A percentile compares a stretch with the other conserved stretches of the same genome.
phyloP scores from a whole-genome alignment of 2,113 vertebrate species.

The Syrmaticus mikado region DNA sequence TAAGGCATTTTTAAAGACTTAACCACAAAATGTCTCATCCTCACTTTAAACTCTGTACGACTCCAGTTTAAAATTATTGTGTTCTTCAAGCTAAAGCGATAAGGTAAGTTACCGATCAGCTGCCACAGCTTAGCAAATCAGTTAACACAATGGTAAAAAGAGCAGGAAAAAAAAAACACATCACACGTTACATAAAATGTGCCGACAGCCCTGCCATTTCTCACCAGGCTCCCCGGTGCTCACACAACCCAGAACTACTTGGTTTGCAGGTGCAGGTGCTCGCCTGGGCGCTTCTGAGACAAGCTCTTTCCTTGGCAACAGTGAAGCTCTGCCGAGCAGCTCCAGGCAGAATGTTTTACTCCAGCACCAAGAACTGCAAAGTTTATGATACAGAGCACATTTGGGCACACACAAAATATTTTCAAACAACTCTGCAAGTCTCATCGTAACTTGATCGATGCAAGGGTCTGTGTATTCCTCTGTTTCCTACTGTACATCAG shows the following conservation, averaged over 20 bases:
- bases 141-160: neutral
- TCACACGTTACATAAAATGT: neutral
- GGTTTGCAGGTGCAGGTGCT: rapidly evolving
- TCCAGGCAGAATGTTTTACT: neutral
- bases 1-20: neutral
- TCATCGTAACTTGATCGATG: neutral
- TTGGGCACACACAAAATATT: rapidly evolving
- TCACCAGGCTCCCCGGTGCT: neutral
- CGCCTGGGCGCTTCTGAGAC: neutral
- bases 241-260: neutral
- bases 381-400: rapidly evolving
- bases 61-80: neutral
- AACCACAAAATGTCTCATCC: neutral
- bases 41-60: neutral
- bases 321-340: neutral
- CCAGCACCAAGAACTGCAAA: rapidly evolving
- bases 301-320: neutral
- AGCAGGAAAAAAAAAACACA: neutral
- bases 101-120: neutral
- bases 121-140: neutral
- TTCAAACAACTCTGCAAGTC: neutral
- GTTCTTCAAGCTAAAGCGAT: neutral
- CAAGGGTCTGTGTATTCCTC: neutral
- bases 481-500: neutral
- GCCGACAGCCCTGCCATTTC: rapidly evolving